Percentiles rank a stretch among this genome's conserved stretches.
phyloP scores from a whole-genome alignment of 2,888 invertebrate species.

The Piscicola geometra region DNA sequence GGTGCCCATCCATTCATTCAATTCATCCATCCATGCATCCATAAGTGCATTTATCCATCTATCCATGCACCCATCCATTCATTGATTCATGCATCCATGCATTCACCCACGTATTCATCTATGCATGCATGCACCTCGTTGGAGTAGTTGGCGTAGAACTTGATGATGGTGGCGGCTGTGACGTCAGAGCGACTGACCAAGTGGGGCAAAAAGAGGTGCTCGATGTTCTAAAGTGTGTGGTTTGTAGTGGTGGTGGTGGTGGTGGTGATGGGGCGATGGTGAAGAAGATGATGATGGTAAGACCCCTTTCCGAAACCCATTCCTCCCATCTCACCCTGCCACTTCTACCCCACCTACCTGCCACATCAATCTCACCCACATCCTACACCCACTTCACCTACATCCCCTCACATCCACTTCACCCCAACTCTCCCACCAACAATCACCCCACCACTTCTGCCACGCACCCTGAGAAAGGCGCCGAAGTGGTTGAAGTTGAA shows the following conservation, averaged over 20 bases:
- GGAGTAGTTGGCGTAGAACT: conserved; percentile 49
- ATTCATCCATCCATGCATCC: not conserved
- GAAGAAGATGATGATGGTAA: too few species aligned
- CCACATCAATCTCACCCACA: too few species aligned
- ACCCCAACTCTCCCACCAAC: too few species aligned
- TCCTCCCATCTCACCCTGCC: not conserved
- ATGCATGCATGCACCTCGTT: conserved; percentile 38
- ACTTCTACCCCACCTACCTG: not conserved
- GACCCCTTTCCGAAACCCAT: not conserved
- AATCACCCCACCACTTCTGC: too few species aligned
- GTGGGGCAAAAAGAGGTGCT: conserved; percentile 52
- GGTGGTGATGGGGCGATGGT: too few species aligned
- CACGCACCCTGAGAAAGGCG: conserved; percentile 48
- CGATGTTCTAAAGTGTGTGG: conserved; percentile 49
- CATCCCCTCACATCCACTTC: too few species aligned
- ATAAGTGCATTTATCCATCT: not conserved
- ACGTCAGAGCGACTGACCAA: conserved; percentile 51
- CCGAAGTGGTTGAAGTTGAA: conserved; percentile 50
- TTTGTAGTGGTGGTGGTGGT: too few species aligned
- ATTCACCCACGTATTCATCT: not conserved
- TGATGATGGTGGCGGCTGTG: conserved; percentile 50
- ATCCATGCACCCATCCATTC: too few species aligned
- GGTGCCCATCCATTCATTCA: conserved; percentile 25
- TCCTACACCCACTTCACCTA: too few species aligned
- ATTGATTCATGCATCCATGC: not conserved